Conservation (phyloP, 2,113 vertebrate species). For the Lampris incognitus region DNA sequence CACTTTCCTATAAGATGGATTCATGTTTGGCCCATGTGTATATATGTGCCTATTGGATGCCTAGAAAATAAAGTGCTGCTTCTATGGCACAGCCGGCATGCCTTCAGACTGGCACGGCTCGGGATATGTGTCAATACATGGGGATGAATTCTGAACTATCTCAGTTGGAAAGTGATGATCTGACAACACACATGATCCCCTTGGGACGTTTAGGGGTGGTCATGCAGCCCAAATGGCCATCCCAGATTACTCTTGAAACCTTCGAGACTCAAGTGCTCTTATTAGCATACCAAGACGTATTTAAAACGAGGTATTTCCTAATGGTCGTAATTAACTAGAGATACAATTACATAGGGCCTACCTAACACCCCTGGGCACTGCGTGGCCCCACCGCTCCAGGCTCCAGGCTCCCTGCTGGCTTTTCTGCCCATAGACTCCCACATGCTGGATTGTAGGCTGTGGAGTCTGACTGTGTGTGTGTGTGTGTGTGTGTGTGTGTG, state of each 20-base stretch:
- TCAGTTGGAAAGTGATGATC: no score
- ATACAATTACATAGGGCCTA: conserved; percentile 9
- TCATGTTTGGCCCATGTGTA: no score
- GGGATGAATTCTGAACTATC: no score
- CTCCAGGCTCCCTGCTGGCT: conserved; percentile 54
- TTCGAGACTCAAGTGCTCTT: background rate
- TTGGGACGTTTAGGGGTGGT: background rate
- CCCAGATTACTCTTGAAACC: conserved; percentile 28
- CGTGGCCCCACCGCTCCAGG: conserved; percentile 18
- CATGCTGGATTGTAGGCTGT: conserved; percentile 54
- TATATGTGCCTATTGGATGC: no score
- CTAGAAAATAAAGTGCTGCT: no score
- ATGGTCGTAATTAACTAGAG: conserved; percentile 35
- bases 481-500: conserved; percentile 38
- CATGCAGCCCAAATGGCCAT: background rate
- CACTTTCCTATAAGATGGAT: no score
- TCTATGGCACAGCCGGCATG: no score
- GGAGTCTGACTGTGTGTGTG: conserved; percentile 24
- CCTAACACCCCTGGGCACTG: conserved; percentile 1
- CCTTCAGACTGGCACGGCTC: no score
- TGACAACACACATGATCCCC: no score
- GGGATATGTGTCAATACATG: no score
- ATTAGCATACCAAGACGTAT: conserved; percentile 32
- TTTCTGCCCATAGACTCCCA: conserved; percentile 45
- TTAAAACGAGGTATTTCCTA: conserved; percentile 27